phyloP scores from a whole-genome alignment of 2,797 vertebrate genomes.

The Synaphobranchus kaupii region DNA sequence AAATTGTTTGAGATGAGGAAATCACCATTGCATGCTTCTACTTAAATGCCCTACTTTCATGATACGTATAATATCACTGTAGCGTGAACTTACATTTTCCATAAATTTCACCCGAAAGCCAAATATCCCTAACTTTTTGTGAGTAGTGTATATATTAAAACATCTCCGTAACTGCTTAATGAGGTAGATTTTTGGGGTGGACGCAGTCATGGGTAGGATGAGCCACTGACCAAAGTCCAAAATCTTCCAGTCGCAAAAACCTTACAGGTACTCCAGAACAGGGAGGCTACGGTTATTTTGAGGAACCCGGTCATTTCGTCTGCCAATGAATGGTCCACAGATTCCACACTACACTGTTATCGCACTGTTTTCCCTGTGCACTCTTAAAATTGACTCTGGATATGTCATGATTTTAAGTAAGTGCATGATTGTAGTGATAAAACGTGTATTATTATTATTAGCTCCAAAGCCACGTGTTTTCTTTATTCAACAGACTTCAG shows the following conservation, averaged over 20 bases:
- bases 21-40: no score
- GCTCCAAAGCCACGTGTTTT: background rate
- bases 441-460: background rate
- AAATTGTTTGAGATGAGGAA: no score
- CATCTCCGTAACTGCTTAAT: background rate
- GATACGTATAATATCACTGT: no score
- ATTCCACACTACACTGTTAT: background rate
- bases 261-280: background rate
- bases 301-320: background rate
- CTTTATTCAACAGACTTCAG: background rate
- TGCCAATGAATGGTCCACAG: background rate
- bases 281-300: background rate
- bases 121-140: no score
- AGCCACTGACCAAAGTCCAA: no score
- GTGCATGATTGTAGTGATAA: no score
- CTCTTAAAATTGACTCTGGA: background rate
- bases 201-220: no score
- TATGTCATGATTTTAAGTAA: background rate
- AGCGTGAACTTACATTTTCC: no score
- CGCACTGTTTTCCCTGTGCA: background rate
- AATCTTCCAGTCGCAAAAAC: background rate
- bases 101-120: no score
- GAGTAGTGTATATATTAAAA: no score
- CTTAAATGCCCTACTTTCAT: no score
- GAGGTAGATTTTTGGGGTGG: background rate